These are phyloP conservation scores for Macaca mulatta DNA, from an alignment of 2,113 vertebrate genomes.

Conservation along the genomic window DNA sequence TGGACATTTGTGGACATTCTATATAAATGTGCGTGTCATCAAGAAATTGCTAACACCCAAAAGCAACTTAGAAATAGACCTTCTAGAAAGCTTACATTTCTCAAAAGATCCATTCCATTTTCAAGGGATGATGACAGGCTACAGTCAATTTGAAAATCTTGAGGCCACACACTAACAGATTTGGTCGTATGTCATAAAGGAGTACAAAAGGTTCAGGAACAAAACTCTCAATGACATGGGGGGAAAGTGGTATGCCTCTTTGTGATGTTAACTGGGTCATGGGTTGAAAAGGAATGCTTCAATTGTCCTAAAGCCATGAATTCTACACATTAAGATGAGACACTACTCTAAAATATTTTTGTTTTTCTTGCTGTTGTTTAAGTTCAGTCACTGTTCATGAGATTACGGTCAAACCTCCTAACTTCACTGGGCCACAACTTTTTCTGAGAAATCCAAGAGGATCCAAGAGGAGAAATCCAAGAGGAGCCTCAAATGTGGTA, in stretches of 20 bases:
- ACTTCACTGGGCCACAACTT: not conserved
- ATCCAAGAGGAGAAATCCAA: not conserved
- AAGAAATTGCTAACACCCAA: not conserved
- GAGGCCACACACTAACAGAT: not conserved
- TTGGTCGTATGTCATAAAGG: not conserved
- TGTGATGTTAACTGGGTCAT: fast-evolving
- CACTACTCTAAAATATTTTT: not conserved
- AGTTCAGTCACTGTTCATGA: not conserved
- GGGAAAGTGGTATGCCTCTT: not conserved
- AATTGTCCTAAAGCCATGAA: not conserved
- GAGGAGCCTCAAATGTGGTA: not conserved
- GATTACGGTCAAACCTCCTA: not conserved
- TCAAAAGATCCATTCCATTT: not conserved
- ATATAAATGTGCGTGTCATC: not conserved
- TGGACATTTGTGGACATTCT: not conserved
- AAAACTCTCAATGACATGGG: fast-evolving
- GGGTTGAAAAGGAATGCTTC: not conserved
- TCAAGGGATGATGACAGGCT: not conserved
- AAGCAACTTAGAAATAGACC: not conserved
- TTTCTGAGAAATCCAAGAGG: not conserved
- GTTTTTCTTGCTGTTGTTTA: not conserved
- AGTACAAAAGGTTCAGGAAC: not conserved
- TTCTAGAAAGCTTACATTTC: not conserved
- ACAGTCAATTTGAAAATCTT: not conserved
- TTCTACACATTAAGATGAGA: not conserved